Evolutionary conservation across 2,888 invertebrate genomes (phyloP).

Genomic region (Agelastica alni): DNA sequence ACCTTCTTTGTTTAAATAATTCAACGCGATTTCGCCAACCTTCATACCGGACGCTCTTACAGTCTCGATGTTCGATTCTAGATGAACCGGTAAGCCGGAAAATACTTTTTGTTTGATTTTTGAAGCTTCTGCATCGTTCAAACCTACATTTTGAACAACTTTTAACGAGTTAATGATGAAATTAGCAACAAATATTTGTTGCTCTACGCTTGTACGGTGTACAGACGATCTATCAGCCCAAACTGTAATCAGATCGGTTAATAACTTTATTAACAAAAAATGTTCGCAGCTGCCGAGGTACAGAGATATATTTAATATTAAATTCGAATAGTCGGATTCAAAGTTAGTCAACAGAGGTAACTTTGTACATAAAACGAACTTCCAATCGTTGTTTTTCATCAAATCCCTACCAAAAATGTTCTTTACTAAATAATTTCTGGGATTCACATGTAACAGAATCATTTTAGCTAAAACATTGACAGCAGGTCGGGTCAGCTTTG

Average conservation of each 20-base stretch:
- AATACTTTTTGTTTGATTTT: conserved; percentile 62
- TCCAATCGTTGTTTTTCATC: conserved; percentile 65
- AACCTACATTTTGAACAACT: conserved; percentile 55
- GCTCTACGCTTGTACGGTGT: conserved; percentile 67
- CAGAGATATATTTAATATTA: conserved; percentile 65
- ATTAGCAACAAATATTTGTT: conserved; percentile 73
- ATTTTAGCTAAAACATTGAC: conserved; percentile 63
- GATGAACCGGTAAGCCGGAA: conserved; percentile 69
- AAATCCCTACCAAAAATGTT: conserved; percentile 61
- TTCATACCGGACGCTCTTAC: conserved; percentile 75
- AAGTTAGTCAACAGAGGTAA: conserved; percentile 63
- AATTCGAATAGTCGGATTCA: conserved; percentile 52
- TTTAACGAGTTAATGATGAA: conserved; percentile 65
- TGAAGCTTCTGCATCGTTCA: conserved; percentile 41
- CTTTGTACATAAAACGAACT: conserved; percentile 66
- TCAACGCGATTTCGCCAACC: conserved; percentile 68
- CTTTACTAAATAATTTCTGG: conserved; percentile 57
- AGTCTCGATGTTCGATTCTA: conserved; percentile 66
- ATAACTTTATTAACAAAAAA: conserved; percentile 55
- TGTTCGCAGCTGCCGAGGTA: conserved; percentile 60
- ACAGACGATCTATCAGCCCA: conserved; percentile 72
- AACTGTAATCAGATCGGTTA: conserved; percentile 63
- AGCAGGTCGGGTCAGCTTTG: conserved; percentile 62
- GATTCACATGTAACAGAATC: conserved; percentile 61
- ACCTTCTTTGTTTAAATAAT: conserved; percentile 54